A percentile compares a stretch with the other conserved stretches of the same genome.
Evolutionary conservation across 2,113 vertebrate genomes (phyloP).

Genomic region (Misgurnus mizolepis): DNA sequence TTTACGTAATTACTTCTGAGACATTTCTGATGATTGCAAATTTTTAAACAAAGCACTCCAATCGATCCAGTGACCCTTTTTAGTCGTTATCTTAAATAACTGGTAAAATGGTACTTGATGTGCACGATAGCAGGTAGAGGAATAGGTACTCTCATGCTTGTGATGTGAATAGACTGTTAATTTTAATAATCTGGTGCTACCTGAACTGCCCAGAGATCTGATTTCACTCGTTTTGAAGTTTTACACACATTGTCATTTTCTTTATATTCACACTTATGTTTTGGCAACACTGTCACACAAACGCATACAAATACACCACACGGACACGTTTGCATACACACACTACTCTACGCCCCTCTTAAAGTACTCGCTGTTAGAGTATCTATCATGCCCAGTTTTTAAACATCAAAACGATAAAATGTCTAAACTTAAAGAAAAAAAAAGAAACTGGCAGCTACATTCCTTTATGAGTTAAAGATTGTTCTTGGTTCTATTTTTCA

Average conservation of each 20-base stretch:
- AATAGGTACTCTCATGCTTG: conserved; percentile 63
- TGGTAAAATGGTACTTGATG: conserved; percentile 69
- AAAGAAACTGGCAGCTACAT: conserved; percentile 82
- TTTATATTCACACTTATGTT: conserved; percentile 48
- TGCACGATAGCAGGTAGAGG: conserved; percentile 58
- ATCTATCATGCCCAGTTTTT: conserved; percentile 45
- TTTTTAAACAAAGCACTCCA: conserved; percentile 52
- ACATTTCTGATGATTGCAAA: conserved; percentile 16
- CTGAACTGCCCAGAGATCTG: conserved; percentile 27
- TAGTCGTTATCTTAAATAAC: conserved; percentile 55
- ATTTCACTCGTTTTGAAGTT: conserved; percentile 28
- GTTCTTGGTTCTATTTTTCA: conserved; percentile 75
- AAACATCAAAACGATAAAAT: conserved; percentile 44
- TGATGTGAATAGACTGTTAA: conserved; percentile 71
- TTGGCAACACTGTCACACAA: conserved; percentile 41
- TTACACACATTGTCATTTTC: conserved; percentile 62
- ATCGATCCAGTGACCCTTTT: conserved; percentile 43
- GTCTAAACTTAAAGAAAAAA: conserved; percentile 49
- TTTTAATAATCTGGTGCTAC: conserved; percentile 59
- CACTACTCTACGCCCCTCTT: conserved; percentile 58
- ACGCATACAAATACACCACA: conserved; percentile 37
- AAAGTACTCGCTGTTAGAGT: conserved; percentile 47
- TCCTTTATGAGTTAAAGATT: conserved; percentile 76
- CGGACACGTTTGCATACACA: conserved; percentile 44
- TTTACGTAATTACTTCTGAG: conserved; percentile 46